A percentile compares a stretch with the other conserved stretches of the same genome.
phyloP scores from a whole-genome alignment of 2,113 vertebrate genomes.

The Xiphorhynchus elegans region DNA sequence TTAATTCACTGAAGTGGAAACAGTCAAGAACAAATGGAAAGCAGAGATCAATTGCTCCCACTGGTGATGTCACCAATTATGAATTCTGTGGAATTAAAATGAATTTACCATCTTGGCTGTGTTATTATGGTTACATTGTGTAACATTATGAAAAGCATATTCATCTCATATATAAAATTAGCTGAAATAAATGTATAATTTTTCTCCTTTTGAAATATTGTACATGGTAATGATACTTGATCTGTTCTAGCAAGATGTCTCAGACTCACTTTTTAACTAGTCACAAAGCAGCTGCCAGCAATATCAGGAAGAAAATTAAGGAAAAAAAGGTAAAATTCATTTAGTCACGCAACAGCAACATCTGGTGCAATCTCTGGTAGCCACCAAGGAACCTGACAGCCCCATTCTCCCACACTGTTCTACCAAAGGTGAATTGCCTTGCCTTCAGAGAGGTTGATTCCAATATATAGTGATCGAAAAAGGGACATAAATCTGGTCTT shows the following conservation, averaged over 20 bases:
- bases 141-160: conserved; percentile 63
- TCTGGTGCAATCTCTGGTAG: background rate
- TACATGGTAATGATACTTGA: background rate
- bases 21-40: conserved; percentile 74
- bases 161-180: conserved; percentile 55
- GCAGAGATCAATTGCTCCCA: conserved; percentile 73
- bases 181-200: conserved; percentile 54
- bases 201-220: conserved; percentile 51
- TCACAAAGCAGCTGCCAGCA: conserved; percentile 50
- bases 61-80: conserved; percentile 69
- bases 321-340: conserved; percentile 12
- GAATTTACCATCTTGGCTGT: conserved; percentile 62
- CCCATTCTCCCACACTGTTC: background rate
- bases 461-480: background rate
- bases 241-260: conserved; percentile 38
- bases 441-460: background rate
- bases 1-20: conserved; percentile 73
- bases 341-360: conserved; percentile 9
- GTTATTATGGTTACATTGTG: conserved; percentile 63
- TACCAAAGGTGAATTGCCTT: background rate
- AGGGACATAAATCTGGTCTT: background rate
- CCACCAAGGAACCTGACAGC: background rate
- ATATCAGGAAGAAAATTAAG: background rate
- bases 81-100: conserved; percentile 70
- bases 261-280: conserved; percentile 37